Percentiles rank a stretch among this genome's conserved stretches.
These are phyloP conservation scores for Lophotis ruficrista DNA, from an alignment of 2,113 vertebrate genomes.

Conservation along the genomic window DNA sequence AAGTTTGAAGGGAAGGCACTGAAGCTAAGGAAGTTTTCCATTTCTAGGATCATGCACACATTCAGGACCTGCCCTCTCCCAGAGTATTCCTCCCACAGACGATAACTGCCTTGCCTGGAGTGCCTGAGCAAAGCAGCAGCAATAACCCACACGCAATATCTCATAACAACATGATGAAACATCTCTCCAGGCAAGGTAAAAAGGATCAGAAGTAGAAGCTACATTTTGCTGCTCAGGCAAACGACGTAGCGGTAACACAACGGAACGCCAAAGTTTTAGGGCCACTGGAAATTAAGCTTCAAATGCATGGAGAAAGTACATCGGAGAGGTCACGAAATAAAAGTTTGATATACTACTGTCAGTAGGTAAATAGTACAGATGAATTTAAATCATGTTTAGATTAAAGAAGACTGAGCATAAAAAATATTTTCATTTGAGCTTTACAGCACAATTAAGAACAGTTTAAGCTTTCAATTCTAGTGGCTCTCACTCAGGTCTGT, in stretches of 20 bases:
- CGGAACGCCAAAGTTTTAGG: rapidly evolving
- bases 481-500: slow-evolving; percentile 55
- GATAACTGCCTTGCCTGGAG: background rate
- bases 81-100: background rate
- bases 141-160: rapidly evolving
- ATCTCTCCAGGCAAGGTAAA: background rate
- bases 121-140: background rate
- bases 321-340: background rate
- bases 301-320: background rate
- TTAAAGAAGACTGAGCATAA: slow-evolving; percentile 49
- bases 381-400: slow-evolving; percentile 60
- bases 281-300: background rate
- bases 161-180: background rate
- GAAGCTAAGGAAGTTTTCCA: background rate
- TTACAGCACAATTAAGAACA: slow-evolving; percentile 66
- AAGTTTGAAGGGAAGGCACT: background rate
- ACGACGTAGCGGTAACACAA: background rate
- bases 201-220: background rate
- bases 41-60: background rate
- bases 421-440: slow-evolving; percentile 69
- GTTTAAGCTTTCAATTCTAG: slow-evolving; percentile 60
- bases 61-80: background rate
- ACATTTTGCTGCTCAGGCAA: background rate
- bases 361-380: background rate
- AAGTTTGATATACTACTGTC: slow-evolving; percentile 10